These are phyloP conservation scores for Rhinolophus ferrumequinum DNA, from an alignment of 2,113 vertebrate genomes.

Conservation along the genomic window DNA sequence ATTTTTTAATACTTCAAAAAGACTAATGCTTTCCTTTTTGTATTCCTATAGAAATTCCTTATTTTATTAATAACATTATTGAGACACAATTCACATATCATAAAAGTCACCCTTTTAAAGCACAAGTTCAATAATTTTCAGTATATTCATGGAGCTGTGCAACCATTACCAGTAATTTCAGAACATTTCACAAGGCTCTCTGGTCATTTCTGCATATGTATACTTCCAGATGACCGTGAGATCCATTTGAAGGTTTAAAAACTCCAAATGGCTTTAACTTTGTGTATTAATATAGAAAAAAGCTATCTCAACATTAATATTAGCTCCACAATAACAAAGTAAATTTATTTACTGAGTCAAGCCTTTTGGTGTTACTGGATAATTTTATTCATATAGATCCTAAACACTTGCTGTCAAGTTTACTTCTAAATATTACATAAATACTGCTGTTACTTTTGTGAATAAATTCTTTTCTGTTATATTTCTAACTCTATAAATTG, in stretches of 20 bases:
- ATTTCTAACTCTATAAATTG: slow-evolving; percentile 2
- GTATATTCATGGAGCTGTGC: not conserved
- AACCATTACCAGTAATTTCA: not conserved
- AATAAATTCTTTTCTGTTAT: not conserved
- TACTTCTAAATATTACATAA: not conserved
- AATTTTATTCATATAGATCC: not conserved
- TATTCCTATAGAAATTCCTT: not conserved
- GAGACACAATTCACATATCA: not conserved
- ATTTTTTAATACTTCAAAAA: not conserved
- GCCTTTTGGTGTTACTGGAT: not conserved
- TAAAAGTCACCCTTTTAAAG: not conserved
- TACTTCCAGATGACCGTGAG: not conserved
- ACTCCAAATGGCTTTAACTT: not conserved
- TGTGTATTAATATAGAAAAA: not conserved
- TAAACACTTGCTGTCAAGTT: not conserved
- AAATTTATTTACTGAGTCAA: not conserved
- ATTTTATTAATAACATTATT: not conserved
- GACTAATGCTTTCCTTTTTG: not conserved
- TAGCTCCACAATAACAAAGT: not conserved
- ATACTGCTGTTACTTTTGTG: not conserved
- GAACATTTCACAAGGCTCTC: not conserved
- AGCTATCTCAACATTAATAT: not conserved
- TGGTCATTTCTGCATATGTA: not conserved
- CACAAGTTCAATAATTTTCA: not conserved
- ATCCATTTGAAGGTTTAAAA: not conserved